Conservation (phyloP, 1,140 invertebrate genomes). For the Mercenaria mercenaria region DNA sequence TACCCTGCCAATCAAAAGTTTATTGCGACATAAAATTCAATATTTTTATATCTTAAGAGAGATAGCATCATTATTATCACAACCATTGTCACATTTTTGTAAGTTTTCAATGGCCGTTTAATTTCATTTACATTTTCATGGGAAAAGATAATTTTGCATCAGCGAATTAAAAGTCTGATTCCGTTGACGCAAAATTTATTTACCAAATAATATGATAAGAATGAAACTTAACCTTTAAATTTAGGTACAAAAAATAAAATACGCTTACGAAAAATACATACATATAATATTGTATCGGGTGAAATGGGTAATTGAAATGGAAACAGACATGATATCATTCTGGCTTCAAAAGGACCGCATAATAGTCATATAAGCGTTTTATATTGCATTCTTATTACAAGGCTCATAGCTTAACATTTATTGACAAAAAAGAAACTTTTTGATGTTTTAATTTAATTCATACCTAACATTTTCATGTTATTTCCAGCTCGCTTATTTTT, state of each 20-base stretch:
- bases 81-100: conserved; percentile 57
- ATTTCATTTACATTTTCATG: conserved; percentile 54
- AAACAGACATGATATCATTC: neutral
- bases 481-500: neutral
- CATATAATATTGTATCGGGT: too few species aligned
- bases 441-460: conserved; percentile 36
- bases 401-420: neutral
- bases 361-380: neutral
- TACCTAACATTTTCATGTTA: conserved; percentile 5
- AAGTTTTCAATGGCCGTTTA: conserved; percentile 39
- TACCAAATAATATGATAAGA: neutral
- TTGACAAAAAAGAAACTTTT: neutral
- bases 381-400: conserved; percentile 12
- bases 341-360: conserved; percentile 11
- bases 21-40: conserved; percentile 65
- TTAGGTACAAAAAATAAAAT: too few species aligned
- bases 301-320: too few species aligned
- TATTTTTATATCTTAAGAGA: conserved; percentile 54
- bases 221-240: too few species aligned
- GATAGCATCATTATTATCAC: conserved; percentile 6
- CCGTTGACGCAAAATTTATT: neutral
- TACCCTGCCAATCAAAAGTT: conserved; percentile 40
- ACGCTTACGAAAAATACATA: too few species aligned
- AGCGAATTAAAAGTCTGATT: neutral
- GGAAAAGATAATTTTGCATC: neutral